A percentile compares a stretch with the other conserved stretches of the same genome.
phyloP scores from a whole-genome alignment of 2,113 vertebrate species.

The Clinocottus analis region DNA sequence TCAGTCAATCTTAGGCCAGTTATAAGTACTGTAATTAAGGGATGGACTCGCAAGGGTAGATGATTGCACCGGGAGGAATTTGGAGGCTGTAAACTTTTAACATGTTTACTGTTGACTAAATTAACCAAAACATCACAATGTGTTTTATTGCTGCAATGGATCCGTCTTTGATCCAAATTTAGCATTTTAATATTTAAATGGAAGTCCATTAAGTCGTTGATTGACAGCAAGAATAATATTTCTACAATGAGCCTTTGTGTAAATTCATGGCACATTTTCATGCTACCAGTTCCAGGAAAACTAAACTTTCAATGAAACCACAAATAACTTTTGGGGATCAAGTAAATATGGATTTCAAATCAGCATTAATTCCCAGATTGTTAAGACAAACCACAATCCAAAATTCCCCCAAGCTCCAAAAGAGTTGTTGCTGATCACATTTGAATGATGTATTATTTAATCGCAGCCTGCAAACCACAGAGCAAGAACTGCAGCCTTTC shows the following conservation, averaged over 20 bases:
- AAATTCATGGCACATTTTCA: slow-evolving; percentile 2
- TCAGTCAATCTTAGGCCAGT: slow-evolving; percentile 35
- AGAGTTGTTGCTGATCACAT: slow-evolving; percentile 8
- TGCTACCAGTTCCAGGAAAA: slow-evolving; percentile 7
- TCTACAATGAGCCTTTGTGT: slow-evolving; percentile 1
- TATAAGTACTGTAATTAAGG: slow-evolving; percentile 42
- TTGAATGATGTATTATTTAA: slow-evolving; percentile 25
- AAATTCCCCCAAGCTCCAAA: slow-evolving; percentile 16
- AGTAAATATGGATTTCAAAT: neutral
- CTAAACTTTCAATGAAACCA: slow-evolving; percentile 1
- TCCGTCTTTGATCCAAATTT: neutral
- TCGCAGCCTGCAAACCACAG: slow-evolving; percentile 22
- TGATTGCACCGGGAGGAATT: slow-evolving; percentile 29
- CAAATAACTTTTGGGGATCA: slow-evolving; percentile 13
- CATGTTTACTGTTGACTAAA: slow-evolving; percentile 1
- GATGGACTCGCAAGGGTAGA: neutral
- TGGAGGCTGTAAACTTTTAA: slow-evolving; percentile 4
- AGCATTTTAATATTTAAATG: slow-evolving; percentile 5
- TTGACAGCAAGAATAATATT: slow-evolving; percentile 3
- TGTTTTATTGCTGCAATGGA: neutral
- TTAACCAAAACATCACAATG: neutral
- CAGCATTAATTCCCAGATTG: slow-evolving; percentile 4
- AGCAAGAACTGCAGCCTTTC: slow-evolving; percentile 40
- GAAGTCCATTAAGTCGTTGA: neutral
- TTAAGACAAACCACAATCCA: slow-evolving; percentile 29